phyloP scores from a whole-genome alignment of 1,140 invertebrate species.

The Popillia japonica region DNA sequence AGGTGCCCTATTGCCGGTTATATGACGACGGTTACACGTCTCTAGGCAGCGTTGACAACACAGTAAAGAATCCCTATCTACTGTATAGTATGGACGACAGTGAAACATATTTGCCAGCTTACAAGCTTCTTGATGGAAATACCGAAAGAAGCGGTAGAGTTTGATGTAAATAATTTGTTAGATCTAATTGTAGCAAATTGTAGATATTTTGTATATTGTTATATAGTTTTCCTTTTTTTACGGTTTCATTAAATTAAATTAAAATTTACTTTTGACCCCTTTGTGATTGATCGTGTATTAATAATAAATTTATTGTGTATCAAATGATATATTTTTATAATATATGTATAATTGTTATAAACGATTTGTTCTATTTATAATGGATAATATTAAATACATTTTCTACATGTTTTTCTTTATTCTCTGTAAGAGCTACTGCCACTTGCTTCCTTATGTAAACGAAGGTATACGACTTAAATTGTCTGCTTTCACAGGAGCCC shows the following conservation, averaged over 20 bases:
- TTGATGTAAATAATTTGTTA: constrained; percentile 16
- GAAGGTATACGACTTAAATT: too few species aligned
- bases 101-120: constrained; percentile 79
- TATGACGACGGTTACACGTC: constrained; percentile 93
- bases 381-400: background rate
- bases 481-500: too few species aligned
- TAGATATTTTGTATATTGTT: background rate
- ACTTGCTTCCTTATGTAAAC: too few species aligned
- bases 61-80: constrained; percentile 80
- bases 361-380: background rate
- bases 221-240: background rate
- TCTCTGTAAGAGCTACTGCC: too few species aligned
- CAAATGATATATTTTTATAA: background rate
- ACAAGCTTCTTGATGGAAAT: constrained; percentile 72
- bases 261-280: background rate
- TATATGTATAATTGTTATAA: background rate
- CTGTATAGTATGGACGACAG: constrained; percentile 60
- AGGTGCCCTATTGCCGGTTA: constrained; percentile 87
- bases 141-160: constrained; percentile 77
- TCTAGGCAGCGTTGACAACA: constrained; percentile 80
- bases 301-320: background rate
- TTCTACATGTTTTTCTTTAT: too few species aligned
- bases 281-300: background rate
- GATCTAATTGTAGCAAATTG: constrained; percentile 28
- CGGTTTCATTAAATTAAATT: too few species aligned